Percentiles rank a stretch among this genome's conserved stretches.
Conservation (phyloP, 2,888 invertebrate species). For the Ischnura elegans region DNA sequence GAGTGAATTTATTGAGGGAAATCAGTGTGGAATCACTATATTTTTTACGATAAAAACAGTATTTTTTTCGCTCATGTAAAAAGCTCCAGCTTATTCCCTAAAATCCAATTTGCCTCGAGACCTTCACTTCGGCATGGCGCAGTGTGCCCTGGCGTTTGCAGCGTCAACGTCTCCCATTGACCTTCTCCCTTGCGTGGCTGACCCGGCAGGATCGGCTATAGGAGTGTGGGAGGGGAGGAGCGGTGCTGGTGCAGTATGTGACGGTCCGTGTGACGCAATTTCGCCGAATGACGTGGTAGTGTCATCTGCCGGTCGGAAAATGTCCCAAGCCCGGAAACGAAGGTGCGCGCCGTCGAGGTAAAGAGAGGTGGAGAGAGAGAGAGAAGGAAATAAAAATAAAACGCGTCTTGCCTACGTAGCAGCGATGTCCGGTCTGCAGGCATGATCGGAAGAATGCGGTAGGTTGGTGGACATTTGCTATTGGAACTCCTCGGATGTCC, state of each 20-base stretch:
- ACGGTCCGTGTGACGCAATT: neutral
- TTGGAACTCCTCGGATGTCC: neutral
- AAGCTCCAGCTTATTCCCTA: too few relatives aligned
- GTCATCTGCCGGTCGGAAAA: neutral
- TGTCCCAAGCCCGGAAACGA: neutral
- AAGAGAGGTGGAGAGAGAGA: neutral
- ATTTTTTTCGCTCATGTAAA: too few relatives aligned
- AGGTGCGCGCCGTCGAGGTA: too few relatives aligned
- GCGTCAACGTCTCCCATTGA: neutral
- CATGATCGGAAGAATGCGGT: neutral
- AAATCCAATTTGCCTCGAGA: too few relatives aligned
- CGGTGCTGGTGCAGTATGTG: neutral
- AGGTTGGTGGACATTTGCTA: neutral
- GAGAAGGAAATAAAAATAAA: neutral
- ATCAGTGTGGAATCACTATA: too few relatives aligned
- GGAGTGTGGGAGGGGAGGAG: neutral
- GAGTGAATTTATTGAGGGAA: too few relatives aligned
- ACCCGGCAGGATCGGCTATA: too few relatives aligned
- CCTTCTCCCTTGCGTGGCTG: neutral
- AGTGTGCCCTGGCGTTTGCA: too few relatives aligned
- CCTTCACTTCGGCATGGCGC: too few relatives aligned
- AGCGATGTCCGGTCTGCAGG: neutral
- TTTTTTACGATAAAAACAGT: too few relatives aligned
- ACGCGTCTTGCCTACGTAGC: neutral
- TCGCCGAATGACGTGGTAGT: neutral